Conservation (phyloP, 1,140 invertebrate species). For the Eumaeus atala region DNA sequence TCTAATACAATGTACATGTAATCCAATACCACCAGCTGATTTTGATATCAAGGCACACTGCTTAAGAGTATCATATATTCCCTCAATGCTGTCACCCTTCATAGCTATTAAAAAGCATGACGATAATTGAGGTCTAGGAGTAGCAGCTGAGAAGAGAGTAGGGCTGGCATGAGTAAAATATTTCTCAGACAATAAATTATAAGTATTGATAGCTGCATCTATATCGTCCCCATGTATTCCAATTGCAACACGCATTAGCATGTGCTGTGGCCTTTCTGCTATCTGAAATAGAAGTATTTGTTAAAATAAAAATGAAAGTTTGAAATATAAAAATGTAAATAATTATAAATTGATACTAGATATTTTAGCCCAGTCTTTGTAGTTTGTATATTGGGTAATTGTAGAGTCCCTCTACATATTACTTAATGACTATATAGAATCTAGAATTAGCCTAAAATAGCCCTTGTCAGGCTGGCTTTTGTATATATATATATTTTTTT, state of each 20-base stretch:
- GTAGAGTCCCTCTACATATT: too few relatives aligned
- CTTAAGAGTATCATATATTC: conserved; percentile 96
- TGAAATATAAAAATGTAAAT: too few relatives aligned
- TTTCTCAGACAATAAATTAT: conserved; percentile 95
- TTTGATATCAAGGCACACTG: conserved; percentile 98
- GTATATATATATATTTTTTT: too few relatives aligned
- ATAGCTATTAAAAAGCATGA: conserved; percentile 97
- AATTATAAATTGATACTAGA: too few relatives aligned
- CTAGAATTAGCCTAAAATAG: too few relatives aligned
- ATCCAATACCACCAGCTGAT: conserved; percentile 96
- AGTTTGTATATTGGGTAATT: too few relatives aligned
- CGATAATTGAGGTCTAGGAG: conserved; percentile 92
- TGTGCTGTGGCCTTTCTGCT: conserved; percentile 97
- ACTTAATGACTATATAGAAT: too few relatives aligned
- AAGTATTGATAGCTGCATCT: conserved; percentile 95
- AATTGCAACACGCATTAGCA: conserved; percentile 98
- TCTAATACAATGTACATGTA: conserved; percentile 97
- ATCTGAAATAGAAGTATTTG: conserved; percentile 74
- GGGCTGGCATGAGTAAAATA: conserved; percentile 99
- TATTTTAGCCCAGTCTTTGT: too few relatives aligned
- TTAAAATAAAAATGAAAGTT: too few relatives aligned
- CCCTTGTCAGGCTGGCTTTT: too few relatives aligned
- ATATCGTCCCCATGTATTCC: conserved; percentile 98
- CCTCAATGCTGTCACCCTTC: conserved; percentile 97
- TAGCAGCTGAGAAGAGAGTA: conserved; percentile 97